Conservation (phyloP, 2,797 vertebrate species). For the Myripristis jacobus region DNA sequence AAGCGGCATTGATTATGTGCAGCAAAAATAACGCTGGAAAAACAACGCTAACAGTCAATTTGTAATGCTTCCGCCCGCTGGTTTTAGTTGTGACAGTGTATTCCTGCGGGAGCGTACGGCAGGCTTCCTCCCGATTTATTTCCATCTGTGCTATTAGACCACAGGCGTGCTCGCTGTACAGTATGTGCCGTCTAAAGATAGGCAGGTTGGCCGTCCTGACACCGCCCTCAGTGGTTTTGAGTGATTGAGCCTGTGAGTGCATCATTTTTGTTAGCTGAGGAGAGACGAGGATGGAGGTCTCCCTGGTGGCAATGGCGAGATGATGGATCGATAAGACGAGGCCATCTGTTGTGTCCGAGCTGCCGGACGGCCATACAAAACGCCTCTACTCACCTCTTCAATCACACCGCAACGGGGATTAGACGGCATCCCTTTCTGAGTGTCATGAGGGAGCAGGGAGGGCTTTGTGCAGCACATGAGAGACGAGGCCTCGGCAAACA, state of each 20-base stretch:
- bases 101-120: constrained; percentile 3
- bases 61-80: constrained; percentile 15
- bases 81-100: background rate
- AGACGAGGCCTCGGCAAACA: constrained; percentile 1
- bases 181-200: constrained; percentile 1
- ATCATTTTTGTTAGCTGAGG: constrained; percentile 14
- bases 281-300: constrained; percentile 12
- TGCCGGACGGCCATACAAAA: background rate
- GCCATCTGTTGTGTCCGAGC: constrained; percentile 7
- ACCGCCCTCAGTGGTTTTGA: constrained; percentile 22
- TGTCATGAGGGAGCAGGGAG: background rate
- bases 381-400: constrained; percentile 21
- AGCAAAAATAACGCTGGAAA: constrained; percentile 39
- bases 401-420: constrained; percentile 14
- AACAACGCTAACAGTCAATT: constrained; percentile 41
- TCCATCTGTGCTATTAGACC: constrained; percentile 32
- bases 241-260: constrained; percentile 15
- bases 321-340: constrained; percentile 32
- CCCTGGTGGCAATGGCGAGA: background rate
- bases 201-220: constrained; percentile 4
- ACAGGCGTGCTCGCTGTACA: background rate
- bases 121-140: constrained; percentile 28
- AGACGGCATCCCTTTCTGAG: background rate
- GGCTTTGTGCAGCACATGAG: constrained; percentile 10
- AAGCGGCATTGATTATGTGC: constrained; percentile 38